Evolutionary conservation across 1,140 invertebrate genomes (phyloP), one percentile per base, ranked within the genome.

Genomic region (Caerostris darwini): DNA sequence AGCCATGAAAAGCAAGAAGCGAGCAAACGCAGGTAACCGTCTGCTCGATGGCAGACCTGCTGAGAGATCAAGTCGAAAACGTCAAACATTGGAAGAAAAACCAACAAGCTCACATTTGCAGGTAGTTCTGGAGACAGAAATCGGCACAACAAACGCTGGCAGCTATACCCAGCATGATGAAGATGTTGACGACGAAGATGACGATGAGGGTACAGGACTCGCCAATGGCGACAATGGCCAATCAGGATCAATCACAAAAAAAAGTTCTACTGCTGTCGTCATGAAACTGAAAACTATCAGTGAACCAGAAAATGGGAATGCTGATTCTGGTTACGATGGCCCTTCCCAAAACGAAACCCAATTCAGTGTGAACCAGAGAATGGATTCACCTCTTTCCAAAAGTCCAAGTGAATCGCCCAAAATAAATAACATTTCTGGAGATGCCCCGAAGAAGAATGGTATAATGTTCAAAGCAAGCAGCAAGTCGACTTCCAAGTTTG

Each of bases 1-100:
- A 95, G 98, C 98, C 34, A 97, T 97, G 95, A 98, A 94, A 58
- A 56, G 87, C n/a, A 94, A 94, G 14, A 61, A 61, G 56, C 54
- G 92, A 54, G 57, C 98, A 96, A 97, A 98, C 50, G 77, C 85
- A 34, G 93, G 90, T 4, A 94, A 95, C 12, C 67, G 89, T n/a
- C 58, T 61, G 4, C 10, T 71, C 3, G 50, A 54, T 5, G 77
- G 85, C 1, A 50, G 5, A 57, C 17, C 92, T 1, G 4, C 34
- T 1, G 57, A 87, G 7, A 71, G 58, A 17, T 5, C 61, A 0
- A 93, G 56, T 14, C 34, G 17, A 56, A 59, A 58, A 10, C 34
- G 50, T 8, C 34, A 92, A 59, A 2, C 5, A 7, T n/a, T 7
- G 5, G 57, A 64, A 56, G 77, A 85, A 7, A 83, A 83, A n/a